These are phyloP conservation scores for Ypsolopha scabrella DNA, from an alignment of 2,888 invertebrate species.

Conservation along the genomic window DNA sequence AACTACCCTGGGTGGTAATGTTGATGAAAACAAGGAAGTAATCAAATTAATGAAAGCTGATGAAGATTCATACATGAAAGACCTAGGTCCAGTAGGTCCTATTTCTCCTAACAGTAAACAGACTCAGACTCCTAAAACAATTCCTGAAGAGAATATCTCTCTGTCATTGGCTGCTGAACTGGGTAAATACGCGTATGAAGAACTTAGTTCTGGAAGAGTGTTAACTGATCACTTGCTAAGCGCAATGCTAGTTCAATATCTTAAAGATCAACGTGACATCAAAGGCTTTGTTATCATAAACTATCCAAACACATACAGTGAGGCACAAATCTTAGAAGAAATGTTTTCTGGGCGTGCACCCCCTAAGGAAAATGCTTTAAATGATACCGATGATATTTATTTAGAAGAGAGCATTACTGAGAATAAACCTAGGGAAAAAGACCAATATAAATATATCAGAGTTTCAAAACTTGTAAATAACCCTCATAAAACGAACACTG, in stretches of 20 bases:
- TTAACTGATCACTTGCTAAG: constrained; percentile 67
- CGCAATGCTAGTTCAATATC: constrained; percentile 71
- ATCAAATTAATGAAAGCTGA: constrained; percentile 42
- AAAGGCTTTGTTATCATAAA: constrained; percentile 75
- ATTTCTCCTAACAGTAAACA: constrained; percentile 36
- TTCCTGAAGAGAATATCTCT: constrained; percentile 68
- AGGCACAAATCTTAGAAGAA: constrained; percentile 72
- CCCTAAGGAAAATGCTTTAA: constrained; percentile 40
- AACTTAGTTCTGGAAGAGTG: constrained; percentile 62
- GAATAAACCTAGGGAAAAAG: constrained; percentile 42
- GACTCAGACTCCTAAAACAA: constrained; percentile 72
- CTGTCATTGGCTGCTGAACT: constrained; percentile 61
- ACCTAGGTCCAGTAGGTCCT: not conserved
- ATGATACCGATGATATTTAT: constrained; percentile 48
- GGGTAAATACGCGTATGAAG: constrained; percentile 68
- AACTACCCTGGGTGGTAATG: constrained; percentile 6
- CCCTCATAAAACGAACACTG: constrained; percentile 43
- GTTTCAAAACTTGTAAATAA: constrained; percentile 64
- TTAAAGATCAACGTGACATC: constrained; percentile 57
- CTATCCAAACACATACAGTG: constrained; percentile 70
- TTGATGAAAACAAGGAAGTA: constrained; percentile 41
- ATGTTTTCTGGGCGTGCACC: constrained; percentile 64
- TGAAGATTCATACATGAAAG: constrained; percentile 21
- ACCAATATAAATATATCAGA: constrained; percentile 40
- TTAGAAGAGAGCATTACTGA: constrained; percentile 47